phyloP scores from a whole-genome alignment of 2,888 invertebrate genomes.

The Drosophila austrosaltans region DNA sequence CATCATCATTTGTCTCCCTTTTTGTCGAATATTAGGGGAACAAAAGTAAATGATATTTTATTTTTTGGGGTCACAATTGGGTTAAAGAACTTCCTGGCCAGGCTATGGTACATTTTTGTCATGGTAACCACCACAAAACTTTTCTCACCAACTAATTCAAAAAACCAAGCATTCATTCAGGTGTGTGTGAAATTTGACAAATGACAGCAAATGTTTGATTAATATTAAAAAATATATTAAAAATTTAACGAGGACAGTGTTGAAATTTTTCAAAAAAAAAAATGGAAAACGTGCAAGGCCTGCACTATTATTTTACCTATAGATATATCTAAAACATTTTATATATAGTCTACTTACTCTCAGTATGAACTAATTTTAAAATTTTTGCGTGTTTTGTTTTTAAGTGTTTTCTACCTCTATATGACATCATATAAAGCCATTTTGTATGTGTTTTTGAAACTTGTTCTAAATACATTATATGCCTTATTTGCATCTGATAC shows the following conservation, averaged over 20 bases:
- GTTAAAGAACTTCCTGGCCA: slow-evolving; percentile 27
- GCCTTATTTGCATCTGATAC: slow-evolving; percentile 1
- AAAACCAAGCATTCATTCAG: slow-evolving; percentile 29
- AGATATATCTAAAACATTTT: slow-evolving; percentile 10
- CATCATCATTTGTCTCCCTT: slow-evolving; percentile 54
- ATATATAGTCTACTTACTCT: slow-evolving; percentile 27
- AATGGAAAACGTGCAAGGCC: slow-evolving; percentile 24
- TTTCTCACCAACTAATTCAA: slow-evolving; percentile 54
- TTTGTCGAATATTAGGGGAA: neutral
- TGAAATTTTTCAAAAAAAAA: neutral
- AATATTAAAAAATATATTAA: slow-evolving; percentile 44
- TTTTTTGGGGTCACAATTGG: slow-evolving; percentile 44
- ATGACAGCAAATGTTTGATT: slow-evolving; percentile 44
- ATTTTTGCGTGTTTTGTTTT: slow-evolving; percentile 25
- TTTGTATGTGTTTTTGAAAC: neutral
- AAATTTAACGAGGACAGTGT: slow-evolving; percentile 57
- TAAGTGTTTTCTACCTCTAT: slow-evolving; percentile 35
- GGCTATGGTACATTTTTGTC: slow-evolving; percentile 50
- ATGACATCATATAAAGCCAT: slow-evolving; percentile 33
- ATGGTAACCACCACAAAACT: slow-evolving; percentile 52
- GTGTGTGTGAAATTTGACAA: slow-evolving; percentile 64
- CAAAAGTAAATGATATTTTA: slow-evolving; percentile 20
- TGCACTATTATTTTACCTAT: neutral
- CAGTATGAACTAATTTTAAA: slow-evolving; percentile 37
- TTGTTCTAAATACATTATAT: neutral